These are phyloP conservation scores for Nephrotoma flavescens DNA, from an alignment of 2,888 invertebrate species.

Conservation along the genomic window DNA sequence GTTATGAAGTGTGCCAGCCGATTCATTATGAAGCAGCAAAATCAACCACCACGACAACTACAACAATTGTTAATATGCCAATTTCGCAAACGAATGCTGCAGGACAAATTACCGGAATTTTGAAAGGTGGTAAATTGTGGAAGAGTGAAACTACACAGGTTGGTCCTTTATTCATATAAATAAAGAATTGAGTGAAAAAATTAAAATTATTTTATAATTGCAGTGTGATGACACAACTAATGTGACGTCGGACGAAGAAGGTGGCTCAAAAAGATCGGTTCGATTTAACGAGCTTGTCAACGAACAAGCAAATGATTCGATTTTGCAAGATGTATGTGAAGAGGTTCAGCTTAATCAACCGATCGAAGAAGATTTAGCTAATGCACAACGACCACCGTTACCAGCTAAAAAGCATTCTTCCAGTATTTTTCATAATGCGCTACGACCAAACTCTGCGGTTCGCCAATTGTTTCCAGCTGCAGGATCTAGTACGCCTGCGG, in stretches of 20 bases:
- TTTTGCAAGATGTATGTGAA: conserved; percentile 19
- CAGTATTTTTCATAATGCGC: conserved; percentile 29
- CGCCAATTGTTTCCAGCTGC: conserved; percentile 71
- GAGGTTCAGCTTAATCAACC: conserved; percentile 21
- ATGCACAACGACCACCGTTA: conserved; percentile 19
- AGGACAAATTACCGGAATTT: conserved; percentile 50
- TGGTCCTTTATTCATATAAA: conserved; percentile 10
- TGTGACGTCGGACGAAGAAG: conserved; percentile 33
- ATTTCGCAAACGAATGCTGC: conserved; percentile 30
- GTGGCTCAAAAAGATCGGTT: conserved; percentile 44
- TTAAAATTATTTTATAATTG: background rate
- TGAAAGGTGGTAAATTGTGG: conserved; percentile 67
- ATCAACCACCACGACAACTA: conserved; percentile 19
- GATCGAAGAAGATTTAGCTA: conserved; percentile 19
- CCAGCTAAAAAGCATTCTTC: conserved; percentile 30
- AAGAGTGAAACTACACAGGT: conserved; percentile 45
- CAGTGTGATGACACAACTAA: conserved; percentile 27
- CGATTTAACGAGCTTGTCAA: conserved; percentile 43
- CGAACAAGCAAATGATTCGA: conserved; percentile 10
- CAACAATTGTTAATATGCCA: background rate
- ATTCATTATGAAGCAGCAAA: conserved; percentile 1
- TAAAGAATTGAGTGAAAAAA: background rate
- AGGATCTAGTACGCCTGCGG: conserved; percentile 44
- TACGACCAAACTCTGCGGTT: conserved; percentile 60
- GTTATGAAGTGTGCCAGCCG: background rate